Percentiles rank a stretch among this genome's conserved stretches.
Conservation (phyloP, 1,140 invertebrate species). For the Drosophila athabasca region DNA sequence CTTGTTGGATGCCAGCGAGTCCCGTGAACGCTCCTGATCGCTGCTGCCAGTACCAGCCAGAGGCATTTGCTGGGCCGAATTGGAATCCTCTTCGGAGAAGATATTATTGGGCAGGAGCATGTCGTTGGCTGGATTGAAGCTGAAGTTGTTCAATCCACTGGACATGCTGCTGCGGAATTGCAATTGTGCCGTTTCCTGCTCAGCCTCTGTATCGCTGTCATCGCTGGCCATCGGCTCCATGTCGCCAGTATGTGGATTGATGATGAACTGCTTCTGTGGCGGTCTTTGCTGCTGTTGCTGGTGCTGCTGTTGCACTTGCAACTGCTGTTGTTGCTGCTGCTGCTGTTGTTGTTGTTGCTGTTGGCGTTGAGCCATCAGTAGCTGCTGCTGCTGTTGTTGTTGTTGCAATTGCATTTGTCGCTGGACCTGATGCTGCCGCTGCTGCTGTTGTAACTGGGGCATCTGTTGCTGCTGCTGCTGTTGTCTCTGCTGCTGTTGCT, state of each 20-base stretch:
- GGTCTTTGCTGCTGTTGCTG: slow-evolving; percentile 41
- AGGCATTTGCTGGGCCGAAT: slow-evolving; percentile 78
- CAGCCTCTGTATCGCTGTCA: slow-evolving; percentile 84
- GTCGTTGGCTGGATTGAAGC: slow-evolving; percentile 84
- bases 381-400: slow-evolving; percentile 39
- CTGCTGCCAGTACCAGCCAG: slow-evolving; percentile 84
- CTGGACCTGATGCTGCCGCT: slow-evolving; percentile 38
- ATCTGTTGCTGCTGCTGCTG: slow-evolving; percentile 54
- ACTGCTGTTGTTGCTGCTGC: slow-evolving; percentile 30
- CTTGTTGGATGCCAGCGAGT: slow-evolving; percentile 77
- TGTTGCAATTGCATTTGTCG: slow-evolving; percentile 39
- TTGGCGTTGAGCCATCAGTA: slow-evolving; percentile 20
- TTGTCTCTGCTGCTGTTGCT: slow-evolving; percentile 41
- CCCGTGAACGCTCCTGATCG: slow-evolving; percentile 84
- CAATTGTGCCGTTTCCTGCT: slow-evolving; percentile 72
- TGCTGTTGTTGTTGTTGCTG: slow-evolving; percentile 28
- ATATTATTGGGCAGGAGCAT: slow-evolving; percentile 85
- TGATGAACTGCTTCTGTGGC: slow-evolving; percentile 89
- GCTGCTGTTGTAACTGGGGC: slow-evolving; percentile 39
- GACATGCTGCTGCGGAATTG: slow-evolving; percentile 54
- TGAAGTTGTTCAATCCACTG: slow-evolving; percentile 66
- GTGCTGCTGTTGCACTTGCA: slow-evolving; percentile 52
- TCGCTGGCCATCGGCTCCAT: slow-evolving; percentile 92
- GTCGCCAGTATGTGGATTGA: slow-evolving; percentile 94
- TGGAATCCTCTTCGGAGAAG: slow-evolving; percentile 85